A percentile compares a stretch with the other conserved stretches of the same genome.
Evolutionary conservation across 1,140 invertebrate species (phyloP).

Genomic region (Chelonus insularis): DNA sequence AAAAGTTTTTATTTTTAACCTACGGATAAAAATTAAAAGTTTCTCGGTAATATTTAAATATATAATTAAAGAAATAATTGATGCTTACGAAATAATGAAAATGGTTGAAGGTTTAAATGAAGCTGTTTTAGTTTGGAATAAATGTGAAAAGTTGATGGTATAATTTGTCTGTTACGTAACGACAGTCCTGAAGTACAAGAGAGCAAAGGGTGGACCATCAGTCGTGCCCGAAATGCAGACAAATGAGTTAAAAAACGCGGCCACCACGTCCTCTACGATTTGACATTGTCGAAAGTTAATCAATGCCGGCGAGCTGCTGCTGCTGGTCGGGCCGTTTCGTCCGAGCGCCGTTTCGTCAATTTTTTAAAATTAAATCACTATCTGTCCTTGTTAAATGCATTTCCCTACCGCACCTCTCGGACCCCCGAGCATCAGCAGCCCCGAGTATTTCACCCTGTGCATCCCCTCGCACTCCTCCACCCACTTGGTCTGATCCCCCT

Average conservation of each 20-base stretch:
- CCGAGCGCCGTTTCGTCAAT: conserved; percentile 56
- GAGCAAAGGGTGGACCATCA: conserved; percentile 25
- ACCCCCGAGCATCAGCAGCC: conserved; percentile 29
- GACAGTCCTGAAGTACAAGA: conserved; percentile 3
- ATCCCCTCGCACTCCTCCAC: conserved; percentile 7
- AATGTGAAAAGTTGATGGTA: too few species aligned
- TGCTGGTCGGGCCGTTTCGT: conserved; percentile 16
- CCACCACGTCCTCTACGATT: conserved; percentile 47
- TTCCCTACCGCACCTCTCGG: conserved; percentile 40
- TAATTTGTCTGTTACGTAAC: background rate
- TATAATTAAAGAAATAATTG: too few species aligned
- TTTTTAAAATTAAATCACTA: conserved; percentile 62
- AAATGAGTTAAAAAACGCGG: conserved; percentile 54
- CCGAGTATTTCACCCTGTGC: conserved; percentile 25
- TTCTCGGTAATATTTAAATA: too few species aligned
- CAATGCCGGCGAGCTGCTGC: conserved; percentile 49
- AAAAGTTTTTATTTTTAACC: too few species aligned
- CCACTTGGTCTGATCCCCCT: conserved; percentile 20
- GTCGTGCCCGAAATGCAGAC: conserved; percentile 34
- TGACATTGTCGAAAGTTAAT: conserved; percentile 63
- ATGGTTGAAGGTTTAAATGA: too few species aligned
- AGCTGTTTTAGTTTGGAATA: too few species aligned
- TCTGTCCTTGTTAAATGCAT: conserved; percentile 61
- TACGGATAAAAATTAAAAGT: too few species aligned
- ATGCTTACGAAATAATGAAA: too few species aligned